Percentiles rank a stretch among this genome's conserved stretches.
Conservation (phyloP, 2,113 vertebrate species). For the Kryptolebias marmoratus region DNA sequence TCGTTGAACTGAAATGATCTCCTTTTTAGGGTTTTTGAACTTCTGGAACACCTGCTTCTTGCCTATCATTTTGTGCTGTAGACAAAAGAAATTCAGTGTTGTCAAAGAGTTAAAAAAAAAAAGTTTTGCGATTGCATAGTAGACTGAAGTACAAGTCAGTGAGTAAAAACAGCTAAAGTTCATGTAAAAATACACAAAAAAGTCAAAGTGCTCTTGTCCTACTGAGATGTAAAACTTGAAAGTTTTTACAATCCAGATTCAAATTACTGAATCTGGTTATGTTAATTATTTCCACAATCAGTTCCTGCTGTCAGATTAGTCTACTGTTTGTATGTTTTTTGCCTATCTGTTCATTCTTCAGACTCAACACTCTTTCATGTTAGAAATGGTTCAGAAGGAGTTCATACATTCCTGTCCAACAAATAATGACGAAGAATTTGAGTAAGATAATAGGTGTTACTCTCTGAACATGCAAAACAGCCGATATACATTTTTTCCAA, state of each 20-base stretch:
- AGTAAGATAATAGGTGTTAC: constrained; percentile 82
- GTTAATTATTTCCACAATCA: constrained; percentile 12
- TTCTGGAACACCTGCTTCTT: not conserved
- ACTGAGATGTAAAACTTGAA: too few species aligned
- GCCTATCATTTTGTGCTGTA: not conserved
- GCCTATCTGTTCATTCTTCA: constrained; percentile 73
- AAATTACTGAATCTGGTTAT: not conserved
- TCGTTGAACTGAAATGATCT: not conserved
- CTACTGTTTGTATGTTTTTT: constrained; percentile 65
- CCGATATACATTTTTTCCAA: constrained; percentile 91
- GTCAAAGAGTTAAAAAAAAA: not conserved
- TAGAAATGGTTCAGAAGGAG: constrained; percentile 80
- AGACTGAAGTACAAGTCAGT: not conserved
- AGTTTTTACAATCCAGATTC: too few species aligned
- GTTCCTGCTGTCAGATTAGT: constrained; percentile 53
- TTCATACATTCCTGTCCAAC: constrained; percentile 79
- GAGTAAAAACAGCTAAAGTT: too few species aligned
- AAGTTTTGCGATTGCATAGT: not conserved
- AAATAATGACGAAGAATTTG: constrained; percentile 77
- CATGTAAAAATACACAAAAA: not conserved
- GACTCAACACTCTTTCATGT: constrained; percentile 72
- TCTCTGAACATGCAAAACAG: constrained; percentile 87
- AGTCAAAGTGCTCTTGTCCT: too few species aligned
- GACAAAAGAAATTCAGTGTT: not conserved
- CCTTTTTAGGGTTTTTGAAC: not conserved